A percentile compares a stretch with the other conserved stretches of the same genome.
These are phyloP conservation scores for Calonectris borealis DNA, from an alignment of 2,113 vertebrate genomes.

Conservation along the genomic window DNA sequence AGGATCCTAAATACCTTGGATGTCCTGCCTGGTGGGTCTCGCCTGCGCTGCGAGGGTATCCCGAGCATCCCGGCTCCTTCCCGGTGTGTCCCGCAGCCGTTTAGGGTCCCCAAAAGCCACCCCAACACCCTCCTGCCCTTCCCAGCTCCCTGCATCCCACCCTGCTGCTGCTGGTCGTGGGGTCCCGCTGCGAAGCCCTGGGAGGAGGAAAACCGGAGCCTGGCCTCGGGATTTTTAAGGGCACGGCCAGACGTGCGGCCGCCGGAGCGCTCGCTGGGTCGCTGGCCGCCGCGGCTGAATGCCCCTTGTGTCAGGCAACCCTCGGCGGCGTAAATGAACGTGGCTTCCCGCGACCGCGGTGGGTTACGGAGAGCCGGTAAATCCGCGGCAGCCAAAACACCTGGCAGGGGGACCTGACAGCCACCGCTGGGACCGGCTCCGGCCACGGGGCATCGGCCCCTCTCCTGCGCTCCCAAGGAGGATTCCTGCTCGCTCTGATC, in stretches of 20 bases:
- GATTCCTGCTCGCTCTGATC: neutral
- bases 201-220: accelerated
- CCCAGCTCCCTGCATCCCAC: neutral
- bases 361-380: neutral
- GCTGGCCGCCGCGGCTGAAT: neutral
- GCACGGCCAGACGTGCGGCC: neutral
- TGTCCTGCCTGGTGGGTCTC: neutral
- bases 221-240: neutral
- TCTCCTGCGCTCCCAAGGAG: neutral
- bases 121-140: neutral
- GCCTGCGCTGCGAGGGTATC: accelerated
- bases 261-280: neutral
- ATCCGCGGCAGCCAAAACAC: neutral
- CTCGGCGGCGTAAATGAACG: neutral
- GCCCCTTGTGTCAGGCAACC: neutral
- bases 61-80: neutral
- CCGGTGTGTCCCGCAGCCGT: accelerated
- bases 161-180: neutral
- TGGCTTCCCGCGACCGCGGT: neutral
- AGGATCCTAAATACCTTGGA: neutral
- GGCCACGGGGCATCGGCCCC: neutral
- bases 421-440: neutral
- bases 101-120: too few relatives aligned
- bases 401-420: neutral
- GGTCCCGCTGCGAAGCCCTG: accelerated